Evolutionary conservation across 2,797 vertebrate genomes (phyloP).

Genomic region (Margarornis squamiger): DNA sequence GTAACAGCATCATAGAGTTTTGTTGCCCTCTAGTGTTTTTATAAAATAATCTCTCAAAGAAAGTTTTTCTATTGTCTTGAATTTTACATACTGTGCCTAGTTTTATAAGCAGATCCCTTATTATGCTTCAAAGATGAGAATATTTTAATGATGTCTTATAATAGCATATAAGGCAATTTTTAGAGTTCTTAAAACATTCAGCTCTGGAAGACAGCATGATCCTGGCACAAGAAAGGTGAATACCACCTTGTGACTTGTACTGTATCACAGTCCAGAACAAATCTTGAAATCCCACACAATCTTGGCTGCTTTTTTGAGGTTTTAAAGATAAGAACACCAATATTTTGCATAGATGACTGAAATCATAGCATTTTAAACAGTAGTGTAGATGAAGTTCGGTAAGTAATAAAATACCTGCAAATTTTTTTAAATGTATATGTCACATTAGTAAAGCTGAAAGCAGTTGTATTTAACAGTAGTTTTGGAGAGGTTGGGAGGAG

Average conservation of each 20-base stretch:
- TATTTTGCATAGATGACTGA: neutral
- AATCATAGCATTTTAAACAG: neutral
- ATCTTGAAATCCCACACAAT: neutral
- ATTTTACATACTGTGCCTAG: neutral
- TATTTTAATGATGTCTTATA: neutral
- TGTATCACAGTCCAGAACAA: neutral
- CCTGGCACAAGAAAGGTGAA: neutral
- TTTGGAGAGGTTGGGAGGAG: neutral
- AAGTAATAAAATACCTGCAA: neutral
- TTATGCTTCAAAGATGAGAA: neutral
- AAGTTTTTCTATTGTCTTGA: neutral
- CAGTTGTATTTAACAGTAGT: neutral
- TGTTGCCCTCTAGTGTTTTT: slow-evolving; percentile 64
- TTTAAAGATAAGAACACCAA: neutral
- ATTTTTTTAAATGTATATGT: neutral
- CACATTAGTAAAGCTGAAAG: neutral
- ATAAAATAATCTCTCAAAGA: neutral
- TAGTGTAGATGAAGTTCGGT: neutral
- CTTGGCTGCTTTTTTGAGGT: neutral
- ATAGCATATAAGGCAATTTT: neutral
- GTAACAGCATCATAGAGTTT: neutral
- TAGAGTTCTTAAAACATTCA: neutral
- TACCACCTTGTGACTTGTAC: neutral
- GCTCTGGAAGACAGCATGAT: neutral
- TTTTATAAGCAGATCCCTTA: neutral